A percentile compares a stretch with the other conserved stretches of the same genome.
phyloP scores from a whole-genome alignment of 2,888 invertebrate genomes.

The Melangyna quadrimaculata region DNA sequence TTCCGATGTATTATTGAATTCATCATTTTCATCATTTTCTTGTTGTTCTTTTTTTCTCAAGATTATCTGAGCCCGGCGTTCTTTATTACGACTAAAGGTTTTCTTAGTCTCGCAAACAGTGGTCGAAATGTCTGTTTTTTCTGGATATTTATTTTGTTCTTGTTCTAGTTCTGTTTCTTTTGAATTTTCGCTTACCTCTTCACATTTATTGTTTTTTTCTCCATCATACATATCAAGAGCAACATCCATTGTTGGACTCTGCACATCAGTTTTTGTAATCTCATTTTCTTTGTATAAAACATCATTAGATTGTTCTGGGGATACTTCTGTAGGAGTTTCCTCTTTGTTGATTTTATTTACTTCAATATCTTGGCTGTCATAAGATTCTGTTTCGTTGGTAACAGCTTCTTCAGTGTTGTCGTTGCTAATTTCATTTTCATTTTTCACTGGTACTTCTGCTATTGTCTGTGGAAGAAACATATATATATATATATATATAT shows the following conservation, averaged over 20 bases:
- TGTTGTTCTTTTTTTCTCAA: constrained; percentile 36
- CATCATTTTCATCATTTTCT: constrained; percentile 56
- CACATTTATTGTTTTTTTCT: constrained; percentile 3
- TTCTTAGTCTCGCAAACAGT: constrained; percentile 31
- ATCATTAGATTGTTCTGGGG: constrained; percentile 73
- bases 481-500: too few relatives aligned
- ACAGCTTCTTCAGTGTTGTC: constrained; percentile 3
- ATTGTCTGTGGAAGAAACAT: constrained; percentile 28
- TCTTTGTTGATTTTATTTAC: constrained; percentile 16
- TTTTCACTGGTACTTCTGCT: constrained; percentile 43
- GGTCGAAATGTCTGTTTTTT: constrained; percentile 22
- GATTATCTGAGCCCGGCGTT: constrained; percentile 33
- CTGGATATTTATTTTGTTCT: constrained; percentile 7
- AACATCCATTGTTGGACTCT: neutral
- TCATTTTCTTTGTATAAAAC: constrained; percentile 26
- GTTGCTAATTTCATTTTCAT: constrained; percentile 20
- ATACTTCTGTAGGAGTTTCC: neutral
- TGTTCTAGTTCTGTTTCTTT: constrained; percentile 20
- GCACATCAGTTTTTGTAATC: neutral
- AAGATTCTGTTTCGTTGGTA: neutral
- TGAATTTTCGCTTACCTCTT: constrained; percentile 8
- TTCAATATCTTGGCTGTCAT: neutral
- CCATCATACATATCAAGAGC: neutral
- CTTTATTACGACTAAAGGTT: constrained; percentile 35
- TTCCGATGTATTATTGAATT: constrained; percentile 36